These are phyloP conservation scores for Himalopsyche tibetana DNA, from an alignment of 2,888 invertebrate species.

Conservation along the genomic window DNA sequence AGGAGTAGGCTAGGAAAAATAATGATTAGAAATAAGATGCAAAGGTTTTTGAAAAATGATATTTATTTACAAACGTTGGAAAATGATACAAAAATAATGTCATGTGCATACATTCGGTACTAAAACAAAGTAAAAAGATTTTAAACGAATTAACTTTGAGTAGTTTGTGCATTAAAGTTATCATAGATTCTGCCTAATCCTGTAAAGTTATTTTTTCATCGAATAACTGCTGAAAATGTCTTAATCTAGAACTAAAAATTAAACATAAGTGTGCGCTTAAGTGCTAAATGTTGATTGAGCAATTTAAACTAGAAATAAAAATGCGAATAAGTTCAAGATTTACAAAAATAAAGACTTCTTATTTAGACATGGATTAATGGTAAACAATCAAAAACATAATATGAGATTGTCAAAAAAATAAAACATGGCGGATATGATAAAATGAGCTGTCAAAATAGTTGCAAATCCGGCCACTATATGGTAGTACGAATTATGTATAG, in stretches of 20 bases:
- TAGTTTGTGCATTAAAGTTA: too few species aligned
- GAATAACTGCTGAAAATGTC: conserved; percentile 22
- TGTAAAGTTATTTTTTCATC: too few species aligned
- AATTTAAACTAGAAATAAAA: conserved; percentile 13
- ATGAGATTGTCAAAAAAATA: too few species aligned
- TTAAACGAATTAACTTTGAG: too few species aligned
- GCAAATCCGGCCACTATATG: too few species aligned
- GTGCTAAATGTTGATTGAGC: not conserved
- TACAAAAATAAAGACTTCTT: not conserved
- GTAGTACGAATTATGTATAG: too few species aligned
- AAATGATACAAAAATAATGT: not conserved
- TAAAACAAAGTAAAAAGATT: not conserved
- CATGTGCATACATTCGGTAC: conserved; percentile 1
- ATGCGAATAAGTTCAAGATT: not conserved
- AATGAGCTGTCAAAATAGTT: too few species aligned
- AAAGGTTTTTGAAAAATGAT: not conserved
- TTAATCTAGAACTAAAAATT: not conserved
- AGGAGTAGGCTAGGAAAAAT: too few species aligned
- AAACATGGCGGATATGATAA: too few species aligned
- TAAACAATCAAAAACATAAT: too few species aligned
- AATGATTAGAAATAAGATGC: not conserved
- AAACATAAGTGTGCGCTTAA: conserved; percentile 9
- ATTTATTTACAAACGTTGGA: conserved; percentile 10
- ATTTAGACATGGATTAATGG: too few species aligned
- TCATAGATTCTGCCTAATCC: too few species aligned